Evolutionary conservation across 2,888 invertebrate species (phyloP).

Genomic region (Drosophila tanythrix): DNA sequence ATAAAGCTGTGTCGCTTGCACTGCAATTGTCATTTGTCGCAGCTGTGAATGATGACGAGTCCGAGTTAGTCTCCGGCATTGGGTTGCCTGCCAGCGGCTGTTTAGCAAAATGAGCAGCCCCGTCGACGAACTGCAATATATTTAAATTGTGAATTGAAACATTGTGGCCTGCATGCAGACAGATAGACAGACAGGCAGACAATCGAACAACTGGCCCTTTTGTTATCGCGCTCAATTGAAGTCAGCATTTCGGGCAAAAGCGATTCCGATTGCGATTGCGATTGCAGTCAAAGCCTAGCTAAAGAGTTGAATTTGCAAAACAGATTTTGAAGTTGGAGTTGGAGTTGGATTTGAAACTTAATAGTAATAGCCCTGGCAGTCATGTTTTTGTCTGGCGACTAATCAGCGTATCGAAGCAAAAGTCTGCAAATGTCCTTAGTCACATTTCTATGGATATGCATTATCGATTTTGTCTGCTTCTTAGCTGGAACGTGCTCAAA

Average conservation of each 20-base stretch:
- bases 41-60: conserved; percentile 59
- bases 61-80: conserved; percentile 30
- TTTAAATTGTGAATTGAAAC: conserved; percentile 34
- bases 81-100: conserved; percentile 55
- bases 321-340: background rate
- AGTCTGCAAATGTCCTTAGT: conserved; percentile 4
- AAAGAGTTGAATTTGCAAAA: background rate
- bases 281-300: conserved; percentile 16
- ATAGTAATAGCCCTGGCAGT: background rate
- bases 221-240: conserved; percentile 55
- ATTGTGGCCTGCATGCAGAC: conserved; percentile 12
- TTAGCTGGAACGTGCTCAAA: background rate
- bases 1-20: conserved; percentile 64
- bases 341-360: background rate
- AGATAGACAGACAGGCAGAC: conserved; percentile 4
- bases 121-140: conserved; percentile 32
- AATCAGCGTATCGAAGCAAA: conserved; percentile 31
- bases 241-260: conserved; percentile 35
- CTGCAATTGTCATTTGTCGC: conserved; percentile 76
- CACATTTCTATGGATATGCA: conserved; percentile 23
- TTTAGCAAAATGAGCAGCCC: conserved; percentile 66
- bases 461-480: conserved; percentile 36
- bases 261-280: background rate
- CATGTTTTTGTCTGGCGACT: conserved; percentile 17
- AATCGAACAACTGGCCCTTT: conserved; percentile 45